Evolutionary conservation across 2,888 invertebrate species (phyloP).

Genomic region (Leucozona laternaria): DNA sequence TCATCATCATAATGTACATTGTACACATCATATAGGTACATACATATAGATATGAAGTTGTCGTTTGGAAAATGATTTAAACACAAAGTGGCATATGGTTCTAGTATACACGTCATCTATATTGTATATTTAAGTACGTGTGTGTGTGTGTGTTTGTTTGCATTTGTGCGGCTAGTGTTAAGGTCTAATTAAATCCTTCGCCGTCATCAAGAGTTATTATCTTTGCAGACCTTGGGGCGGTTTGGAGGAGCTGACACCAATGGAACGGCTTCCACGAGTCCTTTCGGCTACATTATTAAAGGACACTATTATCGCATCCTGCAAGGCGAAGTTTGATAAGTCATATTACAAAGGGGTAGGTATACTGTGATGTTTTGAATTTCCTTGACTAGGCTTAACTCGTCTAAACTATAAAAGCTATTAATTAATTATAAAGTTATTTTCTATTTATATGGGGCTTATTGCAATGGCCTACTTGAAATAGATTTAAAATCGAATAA

Average conservation of each 20-base stretch:
- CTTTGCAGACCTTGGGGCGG: constrained; percentile 74
- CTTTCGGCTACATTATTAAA: constrained; percentile 76
- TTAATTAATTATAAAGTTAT: no score
- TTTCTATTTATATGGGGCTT: no score
- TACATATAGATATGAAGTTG: not conserved
- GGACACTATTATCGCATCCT: constrained; percentile 70
- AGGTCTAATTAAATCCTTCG: constrained; percentile 56
- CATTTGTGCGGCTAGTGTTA: constrained; percentile 22
- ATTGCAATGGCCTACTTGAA: no score
- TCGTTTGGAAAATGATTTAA: constrained; percentile 16
- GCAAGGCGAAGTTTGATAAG: constrained; percentile 41
- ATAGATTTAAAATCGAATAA: no score
- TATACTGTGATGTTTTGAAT: not conserved
- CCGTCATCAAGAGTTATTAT: constrained; percentile 32
- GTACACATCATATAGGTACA: not conserved
- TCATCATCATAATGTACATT: not conserved
- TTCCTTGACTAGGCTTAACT: no score
- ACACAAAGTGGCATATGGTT: not conserved
- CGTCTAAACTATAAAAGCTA: no score
- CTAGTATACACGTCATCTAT: not conserved
- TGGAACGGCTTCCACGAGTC: constrained; percentile 75
- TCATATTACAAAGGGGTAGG: constrained; percentile 27
- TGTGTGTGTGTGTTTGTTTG: constrained; percentile 31
- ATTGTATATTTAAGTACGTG: not conserved
- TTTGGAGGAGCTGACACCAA: constrained; percentile 72